Conservation (phyloP, 2,888 invertebrate genomes). For the Stenchaetothrips biformis region DNA sequence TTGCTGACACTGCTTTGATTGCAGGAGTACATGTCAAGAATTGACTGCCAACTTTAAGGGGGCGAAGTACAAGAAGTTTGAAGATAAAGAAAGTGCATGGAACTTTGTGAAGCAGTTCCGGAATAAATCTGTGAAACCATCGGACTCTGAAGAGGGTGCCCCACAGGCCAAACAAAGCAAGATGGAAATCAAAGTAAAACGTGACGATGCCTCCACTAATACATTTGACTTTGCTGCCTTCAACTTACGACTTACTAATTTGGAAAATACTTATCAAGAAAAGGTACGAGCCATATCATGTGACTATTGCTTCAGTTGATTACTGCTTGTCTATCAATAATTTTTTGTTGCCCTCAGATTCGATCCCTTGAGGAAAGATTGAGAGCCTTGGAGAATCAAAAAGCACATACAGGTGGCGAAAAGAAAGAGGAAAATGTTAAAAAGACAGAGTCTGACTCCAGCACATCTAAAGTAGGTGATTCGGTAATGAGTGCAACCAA, state of each 20-base stretch:
- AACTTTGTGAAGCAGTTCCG: conserved; percentile 47
- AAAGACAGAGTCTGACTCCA: background rate
- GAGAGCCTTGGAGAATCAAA: background rate
- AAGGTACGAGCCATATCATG: background rate
- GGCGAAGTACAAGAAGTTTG: conserved; percentile 65
- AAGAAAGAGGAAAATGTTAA: background rate
- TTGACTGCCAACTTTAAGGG: conserved; percentile 58
- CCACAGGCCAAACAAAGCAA: background rate
- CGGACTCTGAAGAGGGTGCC: background rate
- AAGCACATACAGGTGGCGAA: background rate
- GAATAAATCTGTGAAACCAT: background rate
- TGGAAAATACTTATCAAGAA: conserved; percentile 17
- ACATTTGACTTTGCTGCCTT: conserved; percentile 15
- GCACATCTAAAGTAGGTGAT: background rate
- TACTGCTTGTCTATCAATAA: background rate
- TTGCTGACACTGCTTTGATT: background rate
- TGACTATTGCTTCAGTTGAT: background rate
- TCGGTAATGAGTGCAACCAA: background rate
- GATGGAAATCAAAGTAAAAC: background rate
- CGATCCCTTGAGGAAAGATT: background rate
- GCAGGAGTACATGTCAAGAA: conserved; percentile 55
- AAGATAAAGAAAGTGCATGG: conserved; percentile 52
- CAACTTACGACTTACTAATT: background rate
- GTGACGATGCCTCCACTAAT: background rate
- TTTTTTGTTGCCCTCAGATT: background rate